phyloP scores from a whole-genome alignment of 2,113 vertebrate species.

The Chauna torquata region DNA sequence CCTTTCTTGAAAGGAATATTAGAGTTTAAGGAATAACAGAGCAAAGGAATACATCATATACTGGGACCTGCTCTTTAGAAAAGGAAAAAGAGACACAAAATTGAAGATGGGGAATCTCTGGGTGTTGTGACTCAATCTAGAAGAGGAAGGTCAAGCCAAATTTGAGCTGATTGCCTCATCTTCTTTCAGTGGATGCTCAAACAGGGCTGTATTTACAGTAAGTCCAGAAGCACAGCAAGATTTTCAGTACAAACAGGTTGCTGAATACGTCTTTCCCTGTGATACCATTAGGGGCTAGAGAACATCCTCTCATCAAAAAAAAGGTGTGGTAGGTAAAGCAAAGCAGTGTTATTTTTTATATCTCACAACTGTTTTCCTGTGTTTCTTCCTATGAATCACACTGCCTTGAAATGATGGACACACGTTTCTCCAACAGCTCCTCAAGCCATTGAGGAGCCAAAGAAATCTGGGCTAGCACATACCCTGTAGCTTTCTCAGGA shows the following conservation, averaged over 20 bases:
- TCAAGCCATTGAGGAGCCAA: background rate
- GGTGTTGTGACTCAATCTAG: background rate
- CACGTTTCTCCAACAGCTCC: background rate
- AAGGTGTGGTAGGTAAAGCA: background rate
- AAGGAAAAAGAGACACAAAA: background rate
- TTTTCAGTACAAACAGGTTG: background rate
- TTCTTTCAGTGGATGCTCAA: background rate
- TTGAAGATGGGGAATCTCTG: background rate
- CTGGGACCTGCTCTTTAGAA: background rate
- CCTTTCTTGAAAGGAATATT: background rate
- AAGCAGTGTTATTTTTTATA: background rate
- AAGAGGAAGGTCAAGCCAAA: background rate
- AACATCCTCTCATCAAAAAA: background rate
- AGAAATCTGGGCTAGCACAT: background rate
- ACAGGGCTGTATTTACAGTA: background rate
- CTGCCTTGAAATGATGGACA: background rate
- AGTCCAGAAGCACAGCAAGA: background rate
- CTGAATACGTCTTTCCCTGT: background rate
- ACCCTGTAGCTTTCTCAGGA: background rate
- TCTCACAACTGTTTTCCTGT: background rate
- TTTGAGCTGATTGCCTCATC: background rate
- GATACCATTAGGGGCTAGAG: fast-evolving
- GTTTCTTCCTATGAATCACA: background rate
- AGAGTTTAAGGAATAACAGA: background rate
- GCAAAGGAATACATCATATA: background rate